Evolutionary conservation across 2,113 vertebrate genomes (phyloP).

Genomic region (Eurypyga helias): DNA sequence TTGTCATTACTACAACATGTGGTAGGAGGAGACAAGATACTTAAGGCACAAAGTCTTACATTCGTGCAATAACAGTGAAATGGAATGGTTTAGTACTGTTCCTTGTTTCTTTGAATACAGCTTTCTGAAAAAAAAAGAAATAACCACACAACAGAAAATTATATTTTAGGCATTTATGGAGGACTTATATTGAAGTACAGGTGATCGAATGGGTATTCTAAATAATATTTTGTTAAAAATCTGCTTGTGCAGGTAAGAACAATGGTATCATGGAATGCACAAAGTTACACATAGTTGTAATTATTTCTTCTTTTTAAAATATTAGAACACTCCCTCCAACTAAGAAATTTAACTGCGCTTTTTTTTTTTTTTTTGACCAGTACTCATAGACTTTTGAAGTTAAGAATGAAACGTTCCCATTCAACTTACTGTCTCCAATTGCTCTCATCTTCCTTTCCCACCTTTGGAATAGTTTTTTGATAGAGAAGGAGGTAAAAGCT

Average conservation of each 20-base stretch:
- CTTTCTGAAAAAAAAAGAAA: not conserved
- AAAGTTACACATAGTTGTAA: not conserved
- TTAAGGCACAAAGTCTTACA: not conserved
- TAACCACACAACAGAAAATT: not conserved
- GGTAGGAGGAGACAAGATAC: not conserved
- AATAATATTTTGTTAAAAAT: not conserved
- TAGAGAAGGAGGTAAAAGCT: not conserved
- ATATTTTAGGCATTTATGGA: not conserved
- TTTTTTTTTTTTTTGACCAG: accelerated
- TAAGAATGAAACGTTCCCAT: not conserved
- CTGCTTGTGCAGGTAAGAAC: not conserved
- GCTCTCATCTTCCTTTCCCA: accelerated
- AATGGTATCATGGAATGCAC: not conserved
- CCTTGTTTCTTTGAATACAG: not conserved
- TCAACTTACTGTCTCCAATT: not conserved
- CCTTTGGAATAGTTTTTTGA: not conserved
- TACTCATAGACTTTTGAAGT: not conserved
- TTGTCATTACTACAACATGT: not conserved
- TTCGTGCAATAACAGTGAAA: not conserved
- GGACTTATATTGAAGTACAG: not conserved
- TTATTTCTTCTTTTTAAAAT: not conserved
- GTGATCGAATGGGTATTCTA: not conserved
- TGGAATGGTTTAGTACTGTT: not conserved
- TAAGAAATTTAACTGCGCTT: no score
- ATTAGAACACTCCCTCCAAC: no score